These are phyloP conservation scores for Phoeniculus purpureus DNA, from an alignment of 2,797 vertebrate genomes.

Conservation along the genomic window DNA sequence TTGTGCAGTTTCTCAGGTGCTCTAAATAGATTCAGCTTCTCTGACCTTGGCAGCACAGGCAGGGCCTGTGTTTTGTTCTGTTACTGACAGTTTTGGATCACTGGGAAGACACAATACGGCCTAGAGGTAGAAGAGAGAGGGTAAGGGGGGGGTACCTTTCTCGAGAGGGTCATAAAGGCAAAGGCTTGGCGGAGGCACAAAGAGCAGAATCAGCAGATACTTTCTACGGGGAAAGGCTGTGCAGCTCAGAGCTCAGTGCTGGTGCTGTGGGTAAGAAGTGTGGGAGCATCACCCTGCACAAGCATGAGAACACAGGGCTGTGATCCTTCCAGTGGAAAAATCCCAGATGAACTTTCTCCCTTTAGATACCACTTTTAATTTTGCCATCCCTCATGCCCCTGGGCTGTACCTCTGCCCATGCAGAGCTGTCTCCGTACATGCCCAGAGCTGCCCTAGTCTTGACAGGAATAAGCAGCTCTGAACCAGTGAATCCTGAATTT, in stretches of 20 bases:
- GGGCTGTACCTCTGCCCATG: neutral
- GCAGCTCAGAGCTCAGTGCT: neutral
- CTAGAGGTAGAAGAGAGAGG: neutral
- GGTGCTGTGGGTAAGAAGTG: accelerated
- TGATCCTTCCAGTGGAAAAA: constrained; percentile 9
- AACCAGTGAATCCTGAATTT: neutral
- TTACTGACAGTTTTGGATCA: neutral
- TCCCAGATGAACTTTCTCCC: neutral
- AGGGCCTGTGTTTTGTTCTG: neutral
- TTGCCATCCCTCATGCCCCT: neutral
- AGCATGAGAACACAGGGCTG: neutral
- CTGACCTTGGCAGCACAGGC: neutral
- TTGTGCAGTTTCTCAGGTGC: constrained; percentile 6
- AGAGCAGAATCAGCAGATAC: neutral
- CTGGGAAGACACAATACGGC: neutral
- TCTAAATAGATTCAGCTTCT: constrained; percentile 43
- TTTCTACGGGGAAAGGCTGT: neutral
- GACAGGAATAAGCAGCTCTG: neutral
- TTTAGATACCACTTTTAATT: neutral
- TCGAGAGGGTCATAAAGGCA: neutral
- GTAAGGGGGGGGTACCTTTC: neutral
- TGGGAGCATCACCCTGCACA: neutral
- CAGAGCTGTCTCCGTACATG: neutral
- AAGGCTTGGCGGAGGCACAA: neutral
- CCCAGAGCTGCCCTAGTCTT: constrained; percentile 21